Evolutionary conservation across 2,888 invertebrate species (phyloP), one percentile per base, ranked within the genome.

Genomic region (Heterodera filipjevi): DNA sequence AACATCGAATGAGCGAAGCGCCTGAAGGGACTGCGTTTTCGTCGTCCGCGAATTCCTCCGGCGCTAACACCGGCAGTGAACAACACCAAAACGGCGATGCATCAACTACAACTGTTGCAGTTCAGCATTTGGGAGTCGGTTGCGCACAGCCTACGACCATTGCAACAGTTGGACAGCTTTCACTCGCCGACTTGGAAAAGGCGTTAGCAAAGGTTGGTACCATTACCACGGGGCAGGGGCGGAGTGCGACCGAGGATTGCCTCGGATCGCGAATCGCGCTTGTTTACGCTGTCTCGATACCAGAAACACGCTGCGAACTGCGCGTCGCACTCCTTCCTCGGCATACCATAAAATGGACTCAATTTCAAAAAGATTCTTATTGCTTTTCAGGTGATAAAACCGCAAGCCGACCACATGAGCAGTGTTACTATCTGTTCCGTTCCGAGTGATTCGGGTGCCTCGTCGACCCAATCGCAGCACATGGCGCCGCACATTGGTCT

Each of bases 111-210:
- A 66, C 32, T 2, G 68, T 35, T 5, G 16, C 33, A 19, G 33
- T 59, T 2, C 59, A 59, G 19, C 59, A 59, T 59, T 59, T 59
- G 59, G 59, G 27, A 27, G 59, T 59, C 27, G 59, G 59, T 12
- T n/a, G 59, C 12, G 59, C 27, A 59, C 59, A 59, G 27, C 59
- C 59, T n/a, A 59, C 59, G 59, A 27, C 59, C 6, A 59, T 35
- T 22, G 33, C 68, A 32, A 22, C 32, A 5, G 68, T 68, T 32
- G 68, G 68, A 33, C 68, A 68, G 14, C 68, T 68, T 2, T 68
- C 68, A 35, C 68, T 68, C 16, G 68, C 68, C 16, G 68, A 68
- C 33, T 19, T 68, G 32, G 68, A 68, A 35, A 68, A 68, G 35
- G 68, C 68, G 68, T 22, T 68, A 33, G 68, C 32, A 0, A 32